Conservation (phyloP, 30 jellyfish, hydroid and myxozoan species). For the Chrysaora quinquecirrha region DNA sequence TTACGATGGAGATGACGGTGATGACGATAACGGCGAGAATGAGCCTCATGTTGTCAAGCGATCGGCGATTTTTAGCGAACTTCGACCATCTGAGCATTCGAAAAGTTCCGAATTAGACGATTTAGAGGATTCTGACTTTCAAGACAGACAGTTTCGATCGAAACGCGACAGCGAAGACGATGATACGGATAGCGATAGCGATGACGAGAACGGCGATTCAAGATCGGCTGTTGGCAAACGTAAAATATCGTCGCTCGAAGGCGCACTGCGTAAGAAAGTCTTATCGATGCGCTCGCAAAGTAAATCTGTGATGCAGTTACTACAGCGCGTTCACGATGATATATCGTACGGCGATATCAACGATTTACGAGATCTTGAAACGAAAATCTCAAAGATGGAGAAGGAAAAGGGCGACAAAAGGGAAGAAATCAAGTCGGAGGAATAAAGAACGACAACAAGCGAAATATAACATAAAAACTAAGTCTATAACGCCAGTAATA, state of each 20-base stretch:
- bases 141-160: conserved; percentile 25
- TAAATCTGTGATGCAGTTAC: conserved; percentile 77
- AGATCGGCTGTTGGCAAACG: conserved; percentile 29
- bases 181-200: conserved; percentile 17
- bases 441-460: conserved; percentile 5
- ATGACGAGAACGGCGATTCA: conserved; percentile 26
- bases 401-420: neutral
- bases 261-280: conserved; percentile 79
- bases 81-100: conserved; percentile 50
- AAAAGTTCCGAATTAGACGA: conserved; percentile 4
- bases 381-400: conserved; percentile 76
- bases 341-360: conserved; percentile 83
- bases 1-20: conserved; percentile 60
- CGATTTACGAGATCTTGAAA: conserved; percentile 86
- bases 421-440: neutral
- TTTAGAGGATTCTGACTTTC: neutral
- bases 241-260: conserved; percentile 87
- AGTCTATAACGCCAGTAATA: conserved; percentile 59
- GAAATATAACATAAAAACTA: conserved; percentile 36
- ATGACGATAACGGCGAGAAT: conserved; percentile 63
- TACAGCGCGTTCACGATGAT: conserved; percentile 95
- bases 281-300: conserved; percentile 94
- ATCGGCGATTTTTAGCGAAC: conserved; percentile 93
- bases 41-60: conserved; percentile 99
- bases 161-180: conserved; percentile 47